Evolutionary conservation across 2,888 invertebrate species (phyloP).

Genomic region (Drosophila emarginata): DNA sequence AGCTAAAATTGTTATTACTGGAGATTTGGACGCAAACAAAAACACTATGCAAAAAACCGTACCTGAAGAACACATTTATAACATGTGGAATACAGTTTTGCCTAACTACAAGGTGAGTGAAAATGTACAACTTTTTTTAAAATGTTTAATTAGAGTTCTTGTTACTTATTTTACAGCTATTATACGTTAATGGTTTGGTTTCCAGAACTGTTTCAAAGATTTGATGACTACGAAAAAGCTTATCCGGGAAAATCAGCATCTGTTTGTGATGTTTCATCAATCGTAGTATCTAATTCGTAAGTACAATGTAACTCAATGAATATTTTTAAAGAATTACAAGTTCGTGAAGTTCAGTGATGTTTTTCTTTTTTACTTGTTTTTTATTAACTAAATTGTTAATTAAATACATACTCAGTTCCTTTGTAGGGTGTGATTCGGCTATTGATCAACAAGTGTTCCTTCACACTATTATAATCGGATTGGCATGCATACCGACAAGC

Average conservation of each 20-base stretch:
- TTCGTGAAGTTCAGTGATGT: too few species aligned
- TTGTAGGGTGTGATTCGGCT: slow-evolving; percentile 84
- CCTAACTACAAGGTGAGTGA: slow-evolving; percentile 87
- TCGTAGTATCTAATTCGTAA: slow-evolving; percentile 82
- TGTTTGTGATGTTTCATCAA: slow-evolving; percentile 90
- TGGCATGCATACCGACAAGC: slow-evolving; percentile 91
- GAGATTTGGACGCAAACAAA: slow-evolving; percentile 91
- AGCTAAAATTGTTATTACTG: slow-evolving; percentile 86
- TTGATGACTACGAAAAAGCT: slow-evolving; percentile 88
- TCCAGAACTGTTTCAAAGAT: slow-evolving; percentile 93
- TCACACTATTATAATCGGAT: slow-evolving; percentile 90
- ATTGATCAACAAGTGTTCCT: slow-evolving; percentile 88
- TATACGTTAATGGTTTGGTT: slow-evolving; percentile 97
- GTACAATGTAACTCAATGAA: slow-evolving; percentile 6
- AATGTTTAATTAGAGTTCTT: not conserved
- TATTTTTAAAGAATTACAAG: too few species aligned
- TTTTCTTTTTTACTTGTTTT: too few species aligned
- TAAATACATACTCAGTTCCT: slow-evolving; percentile 39
- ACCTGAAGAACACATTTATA: slow-evolving; percentile 88
- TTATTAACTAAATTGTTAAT: slow-evolving; percentile 1
- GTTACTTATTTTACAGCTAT: slow-evolving; percentile 85
- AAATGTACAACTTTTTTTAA: not conserved
- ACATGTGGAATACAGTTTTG: slow-evolving; percentile 93
- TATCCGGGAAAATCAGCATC: slow-evolving; percentile 88
- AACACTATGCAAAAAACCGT: slow-evolving; percentile 88